A percentile compares a stretch with the other conserved stretches of the same genome.
These are phyloP conservation scores for Pteromalus puparum DNA, from an alignment of 1,140 invertebrate species.

Conservation along the genomic window DNA sequence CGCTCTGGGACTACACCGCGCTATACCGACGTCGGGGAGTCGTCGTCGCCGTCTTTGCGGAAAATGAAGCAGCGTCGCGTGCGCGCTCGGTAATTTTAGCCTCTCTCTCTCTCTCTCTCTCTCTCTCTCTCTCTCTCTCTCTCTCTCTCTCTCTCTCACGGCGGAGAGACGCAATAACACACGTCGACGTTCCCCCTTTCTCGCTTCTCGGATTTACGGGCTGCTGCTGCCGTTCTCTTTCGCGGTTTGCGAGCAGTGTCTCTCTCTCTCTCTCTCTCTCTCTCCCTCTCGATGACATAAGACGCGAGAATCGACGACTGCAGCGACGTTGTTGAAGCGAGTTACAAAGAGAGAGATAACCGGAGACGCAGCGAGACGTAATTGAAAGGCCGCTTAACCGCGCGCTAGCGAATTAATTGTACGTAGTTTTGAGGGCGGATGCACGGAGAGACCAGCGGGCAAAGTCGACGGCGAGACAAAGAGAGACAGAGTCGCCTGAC, in stretches of 20 bases:
- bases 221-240: background rate
- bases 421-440: slow-evolving; percentile 1
- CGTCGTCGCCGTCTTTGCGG: slow-evolving; percentile 6
- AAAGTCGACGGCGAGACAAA: background rate
- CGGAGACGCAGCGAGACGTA: background rate
- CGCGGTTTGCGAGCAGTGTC: background rate
- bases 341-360: background rate
- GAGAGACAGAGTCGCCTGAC: background rate
- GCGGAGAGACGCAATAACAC: slow-evolving; percentile 22
- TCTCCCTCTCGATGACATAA: background rate
- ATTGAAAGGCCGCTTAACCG: slow-evolving; percentile 32
- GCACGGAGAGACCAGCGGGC: background rate
- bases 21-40: background rate
- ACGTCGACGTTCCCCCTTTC: background rate
- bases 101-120: too few species aligned
- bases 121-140: too few species aligned
- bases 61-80: background rate
- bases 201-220: background rate
- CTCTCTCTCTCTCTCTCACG: background rate
- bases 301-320: slow-evolving; percentile 13
- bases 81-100: slow-evolving; percentile 28
- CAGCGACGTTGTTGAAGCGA: background rate
- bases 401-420: slow-evolving; percentile 27
- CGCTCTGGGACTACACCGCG: background rate
- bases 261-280: background rate